These are phyloP conservation scores for Eleutherodactylus coqui DNA, from an alignment of 2,797 vertebrate genomes.

Conservation along the genomic window DNA sequence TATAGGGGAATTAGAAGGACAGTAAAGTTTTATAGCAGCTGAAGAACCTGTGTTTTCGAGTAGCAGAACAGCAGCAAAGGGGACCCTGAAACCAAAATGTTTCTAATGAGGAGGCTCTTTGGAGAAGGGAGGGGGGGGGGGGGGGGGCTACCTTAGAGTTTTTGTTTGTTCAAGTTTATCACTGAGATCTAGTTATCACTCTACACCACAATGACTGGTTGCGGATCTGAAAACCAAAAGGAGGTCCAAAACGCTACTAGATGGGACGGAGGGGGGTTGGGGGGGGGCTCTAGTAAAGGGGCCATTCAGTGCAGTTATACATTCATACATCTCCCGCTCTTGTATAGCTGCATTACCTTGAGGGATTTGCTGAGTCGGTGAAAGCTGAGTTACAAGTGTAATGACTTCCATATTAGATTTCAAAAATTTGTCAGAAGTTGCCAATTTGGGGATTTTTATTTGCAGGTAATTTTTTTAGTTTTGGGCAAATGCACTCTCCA, in stretches of 20 bases:
- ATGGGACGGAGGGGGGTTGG: too few species aligned
- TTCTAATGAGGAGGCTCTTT: too few species aligned
- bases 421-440: background rate
- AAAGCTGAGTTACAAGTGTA: background rate
- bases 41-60: background rate
- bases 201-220: too few species aligned
- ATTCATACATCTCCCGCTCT: background rate
- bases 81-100: too few species aligned
- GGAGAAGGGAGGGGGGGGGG: too few species aligned
- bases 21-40: slow-evolving; percentile 23
- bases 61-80: background rate
- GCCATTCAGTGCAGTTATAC: background rate
- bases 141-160: background rate
- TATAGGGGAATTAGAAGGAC: slow-evolving; percentile 24
- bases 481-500: background rate
- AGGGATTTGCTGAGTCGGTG: too few species aligned
- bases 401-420: too few species aligned
- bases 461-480: background rate
- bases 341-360: background rate
- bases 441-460: background rate
- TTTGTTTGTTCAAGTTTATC: background rate
- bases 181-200: background rate
- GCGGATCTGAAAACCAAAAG: too few species aligned
- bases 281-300: background rate
- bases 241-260: too few species aligned